phyloP scores from a whole-genome alignment of 2,888 invertebrate species.

The Megaustenia siamemsis region DNA sequence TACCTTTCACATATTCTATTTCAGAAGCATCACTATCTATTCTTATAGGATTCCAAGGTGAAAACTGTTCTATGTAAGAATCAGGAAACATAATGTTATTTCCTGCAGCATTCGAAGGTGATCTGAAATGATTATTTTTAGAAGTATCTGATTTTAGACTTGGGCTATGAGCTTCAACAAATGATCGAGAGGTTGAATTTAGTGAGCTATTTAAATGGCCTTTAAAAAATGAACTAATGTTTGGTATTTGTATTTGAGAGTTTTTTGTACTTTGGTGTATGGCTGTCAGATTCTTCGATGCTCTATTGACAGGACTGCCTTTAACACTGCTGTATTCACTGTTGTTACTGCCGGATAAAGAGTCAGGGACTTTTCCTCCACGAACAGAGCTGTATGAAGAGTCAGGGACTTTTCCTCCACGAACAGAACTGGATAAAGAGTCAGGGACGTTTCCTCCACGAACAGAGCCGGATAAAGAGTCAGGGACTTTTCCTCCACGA shows the following conservation, averaged over 20 bases:
- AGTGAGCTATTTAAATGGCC: not conserved
- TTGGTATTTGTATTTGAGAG: not conserved
- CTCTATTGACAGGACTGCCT: not conserved
- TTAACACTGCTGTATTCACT: too few relatives aligned
- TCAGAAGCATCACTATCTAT: slow-evolving; percentile 30
- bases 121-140: not conserved
- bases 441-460: not conserved
- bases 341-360: not conserved
- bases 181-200: not conserved
- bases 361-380: not conserved
- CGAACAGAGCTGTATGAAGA: not conserved
- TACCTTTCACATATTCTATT: not conserved
- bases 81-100: slow-evolving; percentile 34
- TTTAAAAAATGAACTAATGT: not conserved
- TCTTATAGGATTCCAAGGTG: slow-evolving; percentile 34
- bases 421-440: not conserved
- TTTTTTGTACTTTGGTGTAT: not conserved
- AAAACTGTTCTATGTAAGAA: slow-evolving; percentile 34
- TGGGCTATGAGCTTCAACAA: slow-evolving; percentile 38
- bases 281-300: too few relatives aligned
- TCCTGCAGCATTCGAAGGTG: not conserved
- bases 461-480: too few relatives aligned
- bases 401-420: not conserved
- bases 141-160: not conserved
- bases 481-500: not conserved